These are phyloP conservation scores for Phlogophora meticulosa DNA, from an alignment of 2,888 invertebrate genomes.

Conservation along the genomic window DNA sequence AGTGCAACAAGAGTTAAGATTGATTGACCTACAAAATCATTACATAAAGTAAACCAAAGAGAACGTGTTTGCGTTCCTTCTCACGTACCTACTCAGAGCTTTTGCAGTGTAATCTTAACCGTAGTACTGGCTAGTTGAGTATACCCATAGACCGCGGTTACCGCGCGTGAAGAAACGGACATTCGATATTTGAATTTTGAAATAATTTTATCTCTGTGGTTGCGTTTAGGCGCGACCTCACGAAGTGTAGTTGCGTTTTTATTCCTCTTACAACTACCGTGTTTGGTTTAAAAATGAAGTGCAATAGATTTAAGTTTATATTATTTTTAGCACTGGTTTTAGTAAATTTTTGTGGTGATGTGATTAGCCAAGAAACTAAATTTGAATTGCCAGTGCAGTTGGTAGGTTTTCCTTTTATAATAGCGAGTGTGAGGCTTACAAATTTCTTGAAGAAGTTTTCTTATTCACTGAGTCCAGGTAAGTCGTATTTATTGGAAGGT, in stretches of 20 bases:
- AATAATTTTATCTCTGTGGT: constrained; percentile 36
- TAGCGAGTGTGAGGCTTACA: constrained; percentile 94
- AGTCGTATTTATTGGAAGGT: constrained; percentile 73
- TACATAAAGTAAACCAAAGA: constrained; percentile 63
- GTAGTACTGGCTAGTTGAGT: constrained; percentile 63
- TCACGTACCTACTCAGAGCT: constrained; percentile 61
- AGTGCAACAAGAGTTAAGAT: constrained; percentile 39
- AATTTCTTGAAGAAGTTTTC: constrained; percentile 96
- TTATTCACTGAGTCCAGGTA: constrained; percentile 96
- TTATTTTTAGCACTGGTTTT: constrained; percentile 38
- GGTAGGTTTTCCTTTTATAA: constrained; percentile 96
- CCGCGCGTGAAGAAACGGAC: constrained; percentile 44
- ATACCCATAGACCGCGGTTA: constrained; percentile 55
- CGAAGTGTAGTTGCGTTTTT: not conserved
- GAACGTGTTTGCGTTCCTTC: constrained; percentile 64
- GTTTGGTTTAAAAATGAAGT: constrained; percentile 57
- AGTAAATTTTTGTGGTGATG: constrained; percentile 46
- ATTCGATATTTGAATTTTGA: constrained; percentile 54
- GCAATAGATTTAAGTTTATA: constrained; percentile 25
- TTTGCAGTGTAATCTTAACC: constrained; percentile 66
- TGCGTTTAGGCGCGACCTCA: constrained; percentile 29
- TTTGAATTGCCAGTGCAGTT: constrained; percentile 94
- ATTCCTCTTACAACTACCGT: not conserved
- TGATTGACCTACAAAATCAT: constrained; percentile 66
- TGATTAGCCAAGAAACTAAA: constrained; percentile 41